phyloP scores from a whole-genome alignment of 2,888 invertebrate species.

The Orthosia cruda region DNA sequence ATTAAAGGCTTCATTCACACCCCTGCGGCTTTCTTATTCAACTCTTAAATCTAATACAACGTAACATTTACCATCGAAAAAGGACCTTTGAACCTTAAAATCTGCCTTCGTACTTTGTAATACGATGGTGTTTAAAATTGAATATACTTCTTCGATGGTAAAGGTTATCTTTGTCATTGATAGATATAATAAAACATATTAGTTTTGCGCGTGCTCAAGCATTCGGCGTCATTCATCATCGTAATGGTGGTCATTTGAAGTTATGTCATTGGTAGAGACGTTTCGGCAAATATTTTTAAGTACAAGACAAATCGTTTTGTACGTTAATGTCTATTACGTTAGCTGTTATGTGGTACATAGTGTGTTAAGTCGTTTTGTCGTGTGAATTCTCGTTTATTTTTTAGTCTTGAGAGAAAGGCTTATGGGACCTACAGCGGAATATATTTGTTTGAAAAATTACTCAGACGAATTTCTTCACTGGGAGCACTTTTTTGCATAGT shows the following conservation, averaged over 20 bases:
- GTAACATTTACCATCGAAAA: constrained; percentile 23
- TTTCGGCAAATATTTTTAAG: constrained; percentile 69
- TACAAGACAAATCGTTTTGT: constrained; percentile 64
- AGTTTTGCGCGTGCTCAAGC: constrained; percentile 63
- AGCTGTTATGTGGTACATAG: constrained; percentile 43
- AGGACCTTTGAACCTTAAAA: neutral
- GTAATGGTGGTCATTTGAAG: constrained; percentile 64
- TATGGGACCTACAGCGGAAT: neutral
- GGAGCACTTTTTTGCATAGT: neutral
- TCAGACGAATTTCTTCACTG: neutral
- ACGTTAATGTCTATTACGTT: constrained; percentile 60
- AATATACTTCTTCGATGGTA: constrained; percentile 11
- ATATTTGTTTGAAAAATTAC: constrained; percentile 7
- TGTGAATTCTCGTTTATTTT: constrained; percentile 49
- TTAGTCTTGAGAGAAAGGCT: constrained; percentile 48
- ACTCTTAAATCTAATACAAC: constrained; percentile 43
- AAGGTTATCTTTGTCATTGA: constrained; percentile 45
- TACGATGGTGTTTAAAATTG: constrained; percentile 4
- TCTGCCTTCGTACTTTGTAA: neutral
- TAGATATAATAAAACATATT: constrained; percentile 61
- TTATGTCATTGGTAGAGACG: constrained; percentile 68
- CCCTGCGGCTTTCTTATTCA: constrained; percentile 62
- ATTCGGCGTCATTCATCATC: constrained; percentile 67
- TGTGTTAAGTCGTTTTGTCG: constrained; percentile 36
- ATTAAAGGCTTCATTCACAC: constrained; percentile 62